phyloP scores from a whole-genome alignment of 2,888 invertebrate genomes.

The Strigamia transsilvanica region DNA sequence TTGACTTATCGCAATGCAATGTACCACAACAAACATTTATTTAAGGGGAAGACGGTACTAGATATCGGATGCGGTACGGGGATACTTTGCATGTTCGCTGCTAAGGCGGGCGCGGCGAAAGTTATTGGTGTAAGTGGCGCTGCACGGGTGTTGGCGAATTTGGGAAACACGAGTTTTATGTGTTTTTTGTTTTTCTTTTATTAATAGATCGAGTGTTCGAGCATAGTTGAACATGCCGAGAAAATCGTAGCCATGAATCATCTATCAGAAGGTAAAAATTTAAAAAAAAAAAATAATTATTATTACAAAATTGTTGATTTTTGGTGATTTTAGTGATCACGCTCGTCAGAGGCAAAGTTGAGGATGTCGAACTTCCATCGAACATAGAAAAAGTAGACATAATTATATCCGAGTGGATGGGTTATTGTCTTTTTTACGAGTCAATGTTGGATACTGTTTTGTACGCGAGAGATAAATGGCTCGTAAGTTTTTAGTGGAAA shows the following conservation, averaged over 20 bases:
- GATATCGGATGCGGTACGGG: conserved; percentile 99
- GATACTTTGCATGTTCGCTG: conserved; percentile 99
- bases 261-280: conserved; percentile 64
- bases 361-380: conserved; percentile 91
- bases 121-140: conserved; percentile 78
- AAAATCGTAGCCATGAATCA: conserved; percentile 82
- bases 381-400: conserved; percentile 93
- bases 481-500: conserved; percentile 66
- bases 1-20: conserved; percentile 98
- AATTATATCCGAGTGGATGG: conserved; percentile 83
- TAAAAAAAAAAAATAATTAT: not conserved
- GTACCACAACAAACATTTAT: conserved; percentile 98
- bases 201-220: conserved; percentile 88
- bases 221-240: conserved; percentile 96
- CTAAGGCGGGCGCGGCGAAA: conserved; percentile 94
- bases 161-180: not conserved
- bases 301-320: not conserved
- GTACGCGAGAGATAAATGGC: conserved; percentile 97
- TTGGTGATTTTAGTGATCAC: conserved; percentile 70
- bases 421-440: conserved; percentile 94
- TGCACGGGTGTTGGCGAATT: not conserved
- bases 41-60: conserved; percentile 87
- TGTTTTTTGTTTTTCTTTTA: conserved; percentile 57
- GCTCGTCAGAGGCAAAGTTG: conserved; percentile 88
- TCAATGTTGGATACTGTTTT: conserved; percentile 99